Percentiles rank a stretch among this genome's conserved stretches.
These are phyloP conservation scores for Augiades crinisus DNA, from an alignment of 2,888 invertebrate species.

Conservation along the genomic window DNA sequence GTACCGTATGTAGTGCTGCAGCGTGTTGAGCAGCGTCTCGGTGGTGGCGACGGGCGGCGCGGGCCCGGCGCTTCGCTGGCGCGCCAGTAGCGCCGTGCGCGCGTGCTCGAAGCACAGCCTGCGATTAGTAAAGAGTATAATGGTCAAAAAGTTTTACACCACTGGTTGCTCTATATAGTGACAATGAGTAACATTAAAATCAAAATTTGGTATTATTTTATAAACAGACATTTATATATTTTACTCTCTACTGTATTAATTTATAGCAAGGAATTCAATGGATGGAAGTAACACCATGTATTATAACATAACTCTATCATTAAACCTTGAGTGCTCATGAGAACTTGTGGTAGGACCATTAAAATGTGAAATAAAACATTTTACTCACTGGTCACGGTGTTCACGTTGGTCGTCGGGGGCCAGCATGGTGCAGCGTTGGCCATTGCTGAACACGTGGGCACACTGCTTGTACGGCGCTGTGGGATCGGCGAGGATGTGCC, in stretches of 20 bases:
- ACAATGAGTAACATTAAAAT: too few relatives aligned
- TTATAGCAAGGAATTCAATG: too few relatives aligned
- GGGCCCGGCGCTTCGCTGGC: constrained; percentile 81
- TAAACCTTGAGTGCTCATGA: too few relatives aligned
- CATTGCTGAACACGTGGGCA: constrained; percentile 83
- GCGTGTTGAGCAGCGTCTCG: constrained; percentile 82
- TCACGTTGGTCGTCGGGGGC: constrained; percentile 75
- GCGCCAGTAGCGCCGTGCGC: constrained; percentile 75
- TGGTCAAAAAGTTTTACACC: too few relatives aligned
- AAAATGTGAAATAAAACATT: too few relatives aligned
- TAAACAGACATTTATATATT: too few relatives aligned
- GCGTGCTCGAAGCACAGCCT: constrained; percentile 85
- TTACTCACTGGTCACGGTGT: constrained; percentile 50
- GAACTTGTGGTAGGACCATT: too few relatives aligned
- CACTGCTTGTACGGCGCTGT: constrained; percentile 93
- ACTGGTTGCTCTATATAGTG: too few relatives aligned
- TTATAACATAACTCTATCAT: constrained; percentile 9
- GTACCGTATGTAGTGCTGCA: constrained; percentile 83
- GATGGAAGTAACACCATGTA: too few relatives aligned
- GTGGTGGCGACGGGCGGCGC: constrained; percentile 82
- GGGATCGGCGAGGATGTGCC: constrained; percentile 91
- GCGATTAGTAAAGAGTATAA: too few relatives aligned
- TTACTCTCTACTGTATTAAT: too few relatives aligned
- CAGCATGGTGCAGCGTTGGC: constrained; percentile 88
- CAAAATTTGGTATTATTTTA: too few relatives aligned